Conservation (phyloP, 2,113 vertebrate species). For the Chrysochloris asiatica region DNA sequence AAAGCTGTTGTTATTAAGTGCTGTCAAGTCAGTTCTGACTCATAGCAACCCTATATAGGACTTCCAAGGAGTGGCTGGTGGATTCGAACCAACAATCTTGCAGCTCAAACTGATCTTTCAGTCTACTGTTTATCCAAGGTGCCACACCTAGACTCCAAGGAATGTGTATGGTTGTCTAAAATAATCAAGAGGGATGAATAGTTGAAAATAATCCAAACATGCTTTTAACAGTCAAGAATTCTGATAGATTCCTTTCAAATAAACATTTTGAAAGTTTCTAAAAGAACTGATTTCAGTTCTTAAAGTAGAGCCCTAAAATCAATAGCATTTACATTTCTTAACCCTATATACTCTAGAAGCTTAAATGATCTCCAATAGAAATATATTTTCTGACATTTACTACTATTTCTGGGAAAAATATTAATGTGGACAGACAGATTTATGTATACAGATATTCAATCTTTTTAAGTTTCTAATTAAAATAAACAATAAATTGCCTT, state of each 20-base stretch:
- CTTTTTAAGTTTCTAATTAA: not conserved
- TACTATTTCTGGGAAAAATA: constrained; percentile 39
- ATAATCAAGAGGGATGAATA: not conserved
- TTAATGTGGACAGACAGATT: not conserved
- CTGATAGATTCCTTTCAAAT: not conserved
- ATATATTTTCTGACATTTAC: not conserved
- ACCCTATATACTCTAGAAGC: not conserved
- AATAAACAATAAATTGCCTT: not conserved
- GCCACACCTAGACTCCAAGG: too few species aligned
- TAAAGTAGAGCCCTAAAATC: not conserved
- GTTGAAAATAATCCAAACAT: not conserved
- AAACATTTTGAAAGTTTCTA: not conserved
- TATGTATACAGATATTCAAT: not conserved
- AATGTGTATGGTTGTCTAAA: not conserved
- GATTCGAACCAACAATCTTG: too few species aligned
- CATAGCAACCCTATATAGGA: too few species aligned
- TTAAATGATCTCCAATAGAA: not conserved
- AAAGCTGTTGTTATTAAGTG: too few species aligned
- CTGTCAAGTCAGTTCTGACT: too few species aligned
- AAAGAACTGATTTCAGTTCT: not conserved
- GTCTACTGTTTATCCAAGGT: too few species aligned
- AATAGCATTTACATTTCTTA: constrained; percentile 3
- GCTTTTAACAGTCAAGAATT: not conserved
- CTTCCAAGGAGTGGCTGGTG: too few species aligned
- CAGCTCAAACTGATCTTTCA: too few species aligned